These are phyloP conservation scores for Pyrrhosoma nymphula DNA, from an alignment of 2,888 invertebrate species.

Conservation along the genomic window DNA sequence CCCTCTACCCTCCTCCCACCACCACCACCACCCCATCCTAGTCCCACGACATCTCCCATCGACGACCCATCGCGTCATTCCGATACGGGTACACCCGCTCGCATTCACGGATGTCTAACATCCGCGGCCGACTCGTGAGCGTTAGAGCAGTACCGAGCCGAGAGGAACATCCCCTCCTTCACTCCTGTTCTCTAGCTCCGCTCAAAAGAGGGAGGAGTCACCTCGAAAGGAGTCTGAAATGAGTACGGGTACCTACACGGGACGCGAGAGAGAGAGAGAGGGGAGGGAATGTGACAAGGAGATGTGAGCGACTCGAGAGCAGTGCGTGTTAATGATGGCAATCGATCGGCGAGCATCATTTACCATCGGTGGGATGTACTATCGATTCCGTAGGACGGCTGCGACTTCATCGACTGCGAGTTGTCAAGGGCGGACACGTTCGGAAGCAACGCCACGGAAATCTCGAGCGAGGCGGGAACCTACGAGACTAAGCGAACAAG, in stretches of 20 bases:
- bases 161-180: neutral
- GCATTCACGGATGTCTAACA: neutral
- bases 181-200: neutral
- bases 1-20: neutral
- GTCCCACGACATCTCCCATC: neutral
- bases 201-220: neutral
- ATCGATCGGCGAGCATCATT: neutral
- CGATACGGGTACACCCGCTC: neutral
- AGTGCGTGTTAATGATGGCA: constrained; percentile 31
- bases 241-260: neutral
- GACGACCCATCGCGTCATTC: neutral
- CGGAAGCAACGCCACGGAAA: neutral
- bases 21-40: neutral
- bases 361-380: neutral
- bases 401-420: neutral
- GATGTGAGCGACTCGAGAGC: constrained; percentile 5
- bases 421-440: neutral
- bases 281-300: neutral
- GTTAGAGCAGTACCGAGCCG: neutral
- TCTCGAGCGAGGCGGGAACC: neutral
- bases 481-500: neutral
- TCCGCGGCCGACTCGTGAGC: neutral
- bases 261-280: neutral
- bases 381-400: neutral
- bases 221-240: neutral